Conservation (phyloP, 2,113 vertebrate genomes). For the Nothocercus julius region DNA sequence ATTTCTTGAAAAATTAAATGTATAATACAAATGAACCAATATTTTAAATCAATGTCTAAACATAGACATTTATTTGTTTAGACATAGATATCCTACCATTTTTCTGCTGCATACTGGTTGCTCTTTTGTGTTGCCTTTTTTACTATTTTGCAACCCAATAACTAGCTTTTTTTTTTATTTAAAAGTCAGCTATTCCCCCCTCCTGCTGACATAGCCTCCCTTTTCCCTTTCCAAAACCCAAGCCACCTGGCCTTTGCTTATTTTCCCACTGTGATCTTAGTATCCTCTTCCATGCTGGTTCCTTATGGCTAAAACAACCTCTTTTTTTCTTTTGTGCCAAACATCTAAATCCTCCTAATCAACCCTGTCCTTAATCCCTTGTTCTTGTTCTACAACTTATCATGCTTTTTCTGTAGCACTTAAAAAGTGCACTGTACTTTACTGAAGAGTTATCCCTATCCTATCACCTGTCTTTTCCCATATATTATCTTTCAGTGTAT, state of each 20-base stretch:
- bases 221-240: background rate
- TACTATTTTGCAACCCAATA: background rate
- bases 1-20: background rate
- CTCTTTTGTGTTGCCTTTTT: background rate
- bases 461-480: background rate
- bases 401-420: background rate
- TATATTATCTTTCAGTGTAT: background rate
- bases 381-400: background rate
- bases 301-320: conserved; percentile 35
- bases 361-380: background rate
- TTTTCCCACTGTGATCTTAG: conserved; percentile 15
- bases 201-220: background rate
- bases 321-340: conserved; percentile 2
- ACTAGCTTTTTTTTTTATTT: background rate
- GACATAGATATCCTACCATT: background rate
- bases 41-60: background rate
- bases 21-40: background rate
- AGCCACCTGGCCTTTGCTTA: background rate
- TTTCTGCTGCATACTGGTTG: background rate
- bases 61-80: background rate
- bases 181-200: background rate
- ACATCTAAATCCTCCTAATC: background rate
- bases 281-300: conserved; percentile 53
- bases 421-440: background rate
- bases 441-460: background rate